A percentile compares a stretch with the other conserved stretches of the same genome.
Evolutionary conservation across 2,888 invertebrate genomes (phyloP).

Genomic region (Phortica okadai): DNA sequence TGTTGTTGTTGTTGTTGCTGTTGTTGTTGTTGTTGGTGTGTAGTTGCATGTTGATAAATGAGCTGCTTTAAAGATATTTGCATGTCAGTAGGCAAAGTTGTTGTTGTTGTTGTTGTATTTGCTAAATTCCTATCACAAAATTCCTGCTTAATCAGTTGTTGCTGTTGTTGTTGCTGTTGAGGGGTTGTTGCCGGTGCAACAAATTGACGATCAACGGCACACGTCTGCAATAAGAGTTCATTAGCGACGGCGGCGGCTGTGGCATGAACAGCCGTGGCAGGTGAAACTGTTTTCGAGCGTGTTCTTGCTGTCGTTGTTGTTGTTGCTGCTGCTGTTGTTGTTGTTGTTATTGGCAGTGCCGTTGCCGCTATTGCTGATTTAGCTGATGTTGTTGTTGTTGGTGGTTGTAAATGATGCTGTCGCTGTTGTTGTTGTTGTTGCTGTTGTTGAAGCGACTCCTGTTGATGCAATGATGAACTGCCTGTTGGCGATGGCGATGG

Average conservation of each 20-base stretch:
- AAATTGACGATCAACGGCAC: slow-evolving; percentile 60
- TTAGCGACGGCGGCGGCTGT: slow-evolving; percentile 62
- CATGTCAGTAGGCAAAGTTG: slow-evolving; percentile 28
- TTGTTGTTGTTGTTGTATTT: slow-evolving; percentile 31
- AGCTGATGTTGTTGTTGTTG: slow-evolving; percentile 48
- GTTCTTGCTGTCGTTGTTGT: slow-evolving; percentile 37
- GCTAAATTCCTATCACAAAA: slow-evolving; percentile 55
- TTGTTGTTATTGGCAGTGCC: neutral
- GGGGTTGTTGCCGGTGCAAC: slow-evolving; percentile 43
- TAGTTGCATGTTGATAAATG: slow-evolving; percentile 41
- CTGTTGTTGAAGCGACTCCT: neutral
- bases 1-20: slow-evolving; percentile 50
- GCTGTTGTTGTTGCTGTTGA: slow-evolving; percentile 44
- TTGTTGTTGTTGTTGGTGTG: slow-evolving; percentile 42
- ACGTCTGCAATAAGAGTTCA: slow-evolving; percentile 73
- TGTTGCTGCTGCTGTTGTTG: slow-evolving; percentile 16
- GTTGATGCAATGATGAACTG: slow-evolving; percentile 60
- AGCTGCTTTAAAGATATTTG: slow-evolving; percentile 39
- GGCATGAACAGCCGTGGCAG: slow-evolving; percentile 54
- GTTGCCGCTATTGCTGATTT: neutral
- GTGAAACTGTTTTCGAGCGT: slow-evolving; percentile 59
- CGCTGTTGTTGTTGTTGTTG: slow-evolving; percentile 21
- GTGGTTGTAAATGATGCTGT: slow-evolving; percentile 25
- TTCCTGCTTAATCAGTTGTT: slow-evolving; percentile 63
- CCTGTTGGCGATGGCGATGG: slow-evolving; percentile 43